Conservation (phyloP, 2,888 invertebrate genomes). For the Chydorus sphaericus region DNA sequence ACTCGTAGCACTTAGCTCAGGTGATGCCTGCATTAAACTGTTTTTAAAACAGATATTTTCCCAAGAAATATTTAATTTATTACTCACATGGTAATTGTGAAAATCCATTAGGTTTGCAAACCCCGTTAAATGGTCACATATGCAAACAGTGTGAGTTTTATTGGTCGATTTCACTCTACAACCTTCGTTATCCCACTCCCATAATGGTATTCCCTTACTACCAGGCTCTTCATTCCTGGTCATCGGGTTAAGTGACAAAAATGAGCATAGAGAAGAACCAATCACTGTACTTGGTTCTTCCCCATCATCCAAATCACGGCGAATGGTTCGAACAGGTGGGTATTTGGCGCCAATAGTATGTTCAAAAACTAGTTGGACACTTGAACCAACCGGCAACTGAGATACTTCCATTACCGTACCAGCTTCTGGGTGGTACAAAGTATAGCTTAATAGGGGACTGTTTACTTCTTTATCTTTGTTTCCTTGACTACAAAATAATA, state of each 20-base stretch:
- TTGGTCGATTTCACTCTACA: constrained; percentile 24
- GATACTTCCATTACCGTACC: no score
- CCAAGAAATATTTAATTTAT: not conserved
- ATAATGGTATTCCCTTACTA: no score
- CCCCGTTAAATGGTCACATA: constrained; percentile 29
- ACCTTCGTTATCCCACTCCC: constrained; percentile 22
- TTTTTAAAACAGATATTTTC: not conserved
- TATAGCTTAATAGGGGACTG: constrained; percentile 7
- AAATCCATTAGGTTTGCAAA: constrained; percentile 31
- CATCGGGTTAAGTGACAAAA: not conserved
- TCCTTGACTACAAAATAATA: no score
- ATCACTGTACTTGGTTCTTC: constrained; percentile 16
- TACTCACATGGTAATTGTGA: no score
- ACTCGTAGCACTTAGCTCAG: constrained; percentile 21
- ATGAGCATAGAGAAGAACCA: constrained; percentile 9
- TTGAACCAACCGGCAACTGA: no score
- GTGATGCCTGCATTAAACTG: constrained; percentile 19
- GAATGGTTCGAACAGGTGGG: constrained; percentile 11
- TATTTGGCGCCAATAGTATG: constrained; percentile 4
- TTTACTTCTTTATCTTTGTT: constrained; percentile 9
- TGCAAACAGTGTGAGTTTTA: constrained; percentile 27
- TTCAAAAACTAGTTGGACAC: constrained; percentile 11
- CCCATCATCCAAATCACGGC: constrained; percentile 12
- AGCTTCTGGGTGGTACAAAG: not conserved
- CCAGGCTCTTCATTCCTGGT: no score